Percentiles rank a stretch among this genome's conserved stretches.
Conservation (phyloP, 2,113 vertebrate genomes). For the Delphinus delphis region DNA sequence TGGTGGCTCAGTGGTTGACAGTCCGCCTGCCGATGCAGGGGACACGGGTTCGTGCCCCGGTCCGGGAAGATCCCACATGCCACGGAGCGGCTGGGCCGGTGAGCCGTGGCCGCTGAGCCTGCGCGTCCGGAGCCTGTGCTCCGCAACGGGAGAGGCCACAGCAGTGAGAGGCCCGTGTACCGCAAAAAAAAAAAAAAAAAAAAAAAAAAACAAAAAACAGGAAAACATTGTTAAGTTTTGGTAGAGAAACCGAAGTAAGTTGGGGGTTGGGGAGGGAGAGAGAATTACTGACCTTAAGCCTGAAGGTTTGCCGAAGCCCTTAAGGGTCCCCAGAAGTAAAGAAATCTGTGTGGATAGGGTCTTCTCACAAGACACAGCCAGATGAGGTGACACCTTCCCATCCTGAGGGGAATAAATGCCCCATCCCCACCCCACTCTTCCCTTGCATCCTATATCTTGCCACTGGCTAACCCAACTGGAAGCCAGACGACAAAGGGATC, state of each 20-base stretch:
- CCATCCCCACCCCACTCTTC: not conserved
- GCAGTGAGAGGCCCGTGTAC: no score
- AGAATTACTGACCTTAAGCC: not conserved
- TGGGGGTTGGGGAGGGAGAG: rapidly evolving
- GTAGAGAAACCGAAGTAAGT: not conserved
- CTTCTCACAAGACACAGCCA: not conserved
- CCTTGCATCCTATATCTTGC: not conserved
- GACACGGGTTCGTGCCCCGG: no score
- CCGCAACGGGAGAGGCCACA: no score
- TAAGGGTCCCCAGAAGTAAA: not conserved
- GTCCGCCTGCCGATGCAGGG: no score
- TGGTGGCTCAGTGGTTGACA: no score
- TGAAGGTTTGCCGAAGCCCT: not conserved
- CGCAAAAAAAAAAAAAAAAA: no score
- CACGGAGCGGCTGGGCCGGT: rapidly evolving
- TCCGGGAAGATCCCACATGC: no score
- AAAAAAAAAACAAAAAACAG: no score
- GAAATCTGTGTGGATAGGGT: not conserved
- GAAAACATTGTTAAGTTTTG: not conserved
- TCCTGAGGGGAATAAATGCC: not conserved
- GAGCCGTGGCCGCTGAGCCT: no score
- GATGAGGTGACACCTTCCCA: not conserved
- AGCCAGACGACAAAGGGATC: not conserved
- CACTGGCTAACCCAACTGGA: not conserved
- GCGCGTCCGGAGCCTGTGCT: no score